phyloP scores from a whole-genome alignment of 2,888 invertebrate genomes.

The Eupithecia subumbrata region DNA sequence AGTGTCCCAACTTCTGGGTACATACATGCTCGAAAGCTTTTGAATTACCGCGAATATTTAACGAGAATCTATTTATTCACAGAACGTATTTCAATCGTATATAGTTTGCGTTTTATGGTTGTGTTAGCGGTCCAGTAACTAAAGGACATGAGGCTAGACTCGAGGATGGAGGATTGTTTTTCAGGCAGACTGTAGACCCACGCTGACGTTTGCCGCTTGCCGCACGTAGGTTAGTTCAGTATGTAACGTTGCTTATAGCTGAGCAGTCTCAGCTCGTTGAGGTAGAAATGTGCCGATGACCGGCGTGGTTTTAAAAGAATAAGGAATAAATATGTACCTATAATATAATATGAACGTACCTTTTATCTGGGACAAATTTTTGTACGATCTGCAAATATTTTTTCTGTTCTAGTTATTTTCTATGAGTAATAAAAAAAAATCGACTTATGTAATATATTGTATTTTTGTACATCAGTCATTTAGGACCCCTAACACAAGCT shows the following conservation, averaged over 20 bases:
- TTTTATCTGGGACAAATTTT: no score
- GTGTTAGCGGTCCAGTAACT: background rate
- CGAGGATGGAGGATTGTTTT: background rate
- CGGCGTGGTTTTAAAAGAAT: no score
- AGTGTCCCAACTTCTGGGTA: slow-evolving; percentile 17
- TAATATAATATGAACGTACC: no score
- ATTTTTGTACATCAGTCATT: no score
- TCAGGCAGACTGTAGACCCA: background rate
- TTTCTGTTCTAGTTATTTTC: no score
- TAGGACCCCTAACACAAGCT: no score
- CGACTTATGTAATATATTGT: no score
- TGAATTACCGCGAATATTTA: slow-evolving; percentile 30
- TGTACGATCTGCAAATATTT: no score
- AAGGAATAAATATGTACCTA: no score
- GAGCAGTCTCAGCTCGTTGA: no score
- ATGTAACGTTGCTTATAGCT: background rate
- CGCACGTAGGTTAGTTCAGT: background rate
- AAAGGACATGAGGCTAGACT: background rate
- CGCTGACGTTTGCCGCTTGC: background rate
- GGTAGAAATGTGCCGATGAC: background rate
- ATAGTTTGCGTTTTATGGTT: background rate
- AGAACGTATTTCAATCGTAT: background rate
- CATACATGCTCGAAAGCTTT: slow-evolving; percentile 17
- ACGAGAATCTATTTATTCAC: slow-evolving; percentile 8
- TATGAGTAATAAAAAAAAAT: no score